Evolutionary conservation across 2,797 vertebrate genomes (phyloP), one percentile per base, ranked within the genome.

Genomic region (Pangasius sanitwongsei): DNA sequence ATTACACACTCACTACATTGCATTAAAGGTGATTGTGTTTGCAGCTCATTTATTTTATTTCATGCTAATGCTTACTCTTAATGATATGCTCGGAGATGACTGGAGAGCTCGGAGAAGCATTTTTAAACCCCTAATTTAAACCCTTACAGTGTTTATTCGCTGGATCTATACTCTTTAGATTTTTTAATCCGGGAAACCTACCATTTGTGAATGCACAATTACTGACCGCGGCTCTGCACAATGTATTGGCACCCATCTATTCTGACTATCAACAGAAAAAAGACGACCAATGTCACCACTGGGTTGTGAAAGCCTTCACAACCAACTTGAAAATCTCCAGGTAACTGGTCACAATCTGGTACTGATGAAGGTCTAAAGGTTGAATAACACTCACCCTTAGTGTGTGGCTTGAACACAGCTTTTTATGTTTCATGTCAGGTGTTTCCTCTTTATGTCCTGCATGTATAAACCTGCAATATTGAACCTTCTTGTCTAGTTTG

Each of bases 41-140:
- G 72, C 53, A 75, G 85, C 72, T 59, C 70, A 75, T 86, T 86
- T 86, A 11, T 61, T 75, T 83, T 83, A 83, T 44, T 63, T 23
- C 77, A 34, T 80, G 50, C 77, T 55, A 20, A 55, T 4, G n/a
- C 77, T 20, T 8, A 5, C 41, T 23, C 34, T 25, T 82, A 61
- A 82, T 7, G 34, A 63, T 6, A 15, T 1, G 59, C 20, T 37
- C 78, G 4, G 34, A 61, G 34, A 61, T 59, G 78, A 82, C 16
- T 57, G 16, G 3, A 31, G 77, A 80, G n/a, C 77, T 23, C 53
- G 16, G 77, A 11, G 53, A 11, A 55, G 34, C 50, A 57, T 80
- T 55, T 75, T 80, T 20, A 80, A 55, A 55, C 77, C 41, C 11
- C 50, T 16, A 34, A 31, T 37, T 37, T 37, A 37, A 37, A 37